A percentile compares a stretch with the other conserved stretches of the same genome.
Conservation (phyloP, 2,797 vertebrate species). For the Natrix natrix region DNA sequence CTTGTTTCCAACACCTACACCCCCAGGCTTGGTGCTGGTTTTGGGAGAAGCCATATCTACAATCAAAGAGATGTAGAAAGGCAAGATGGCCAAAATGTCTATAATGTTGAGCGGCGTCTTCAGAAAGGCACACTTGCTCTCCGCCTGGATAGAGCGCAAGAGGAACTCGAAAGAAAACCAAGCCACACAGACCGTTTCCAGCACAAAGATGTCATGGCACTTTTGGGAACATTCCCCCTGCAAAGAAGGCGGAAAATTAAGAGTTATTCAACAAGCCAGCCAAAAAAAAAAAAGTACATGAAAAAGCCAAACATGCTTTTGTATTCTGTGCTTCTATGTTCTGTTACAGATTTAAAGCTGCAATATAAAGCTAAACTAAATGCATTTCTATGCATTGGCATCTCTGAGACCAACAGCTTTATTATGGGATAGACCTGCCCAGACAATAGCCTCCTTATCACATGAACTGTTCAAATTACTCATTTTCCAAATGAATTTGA, state of each 20-base stretch:
- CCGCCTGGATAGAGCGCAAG: slow-evolving; percentile 91
- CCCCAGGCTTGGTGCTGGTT: slow-evolving; percentile 61
- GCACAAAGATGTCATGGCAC: slow-evolving; percentile 90
- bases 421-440: neutral
- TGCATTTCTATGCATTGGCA: neutral
- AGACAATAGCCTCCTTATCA: neutral
- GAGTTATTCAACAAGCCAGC: slow-evolving; percentile 1
- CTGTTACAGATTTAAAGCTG: neutral
- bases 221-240: slow-evolving; percentile 92
- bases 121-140: slow-evolving; percentile 90
- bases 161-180: slow-evolving; percentile 98
- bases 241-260: slow-evolving; percentile 5
- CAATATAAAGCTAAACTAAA: neutral
- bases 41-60: slow-evolving; percentile 80
- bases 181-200: slow-evolving; percentile 94
- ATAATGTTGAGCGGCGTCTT: slow-evolving; percentile 92
- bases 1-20: slow-evolving; percentile 78
- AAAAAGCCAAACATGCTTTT: neutral
- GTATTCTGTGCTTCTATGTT: neutral
- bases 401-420: neutral
- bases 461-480: neutral
- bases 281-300: neutral
- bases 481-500: neutral
- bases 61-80: slow-evolving; percentile 91
- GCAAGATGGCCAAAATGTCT: slow-evolving; percentile 92